Conservation (phyloP, 2,888 invertebrate genomes). For the Caprella mutica region DNA sequence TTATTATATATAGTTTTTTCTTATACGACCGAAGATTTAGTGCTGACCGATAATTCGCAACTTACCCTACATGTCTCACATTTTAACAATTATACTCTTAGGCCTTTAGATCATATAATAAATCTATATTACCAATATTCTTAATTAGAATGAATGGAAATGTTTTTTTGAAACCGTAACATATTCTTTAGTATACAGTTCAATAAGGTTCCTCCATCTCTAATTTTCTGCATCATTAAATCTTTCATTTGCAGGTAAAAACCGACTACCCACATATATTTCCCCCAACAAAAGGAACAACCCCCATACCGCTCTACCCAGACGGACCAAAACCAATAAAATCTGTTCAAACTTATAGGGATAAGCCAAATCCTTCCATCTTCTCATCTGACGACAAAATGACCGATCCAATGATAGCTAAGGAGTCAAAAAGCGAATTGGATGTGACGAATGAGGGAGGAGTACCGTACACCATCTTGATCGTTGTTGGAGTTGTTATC, state of each 20-base stretch:
- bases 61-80: too few species aligned
- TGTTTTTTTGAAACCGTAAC: too few species aligned
- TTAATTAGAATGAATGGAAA: too few species aligned
- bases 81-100: too few species aligned
- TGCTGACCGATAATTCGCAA: too few species aligned
- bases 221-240: background rate
- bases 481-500: conserved; percentile 54
- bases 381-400: background rate
- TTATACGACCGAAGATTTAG: too few species aligned
- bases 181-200: too few species aligned
- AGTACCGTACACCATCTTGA: conserved; percentile 42
- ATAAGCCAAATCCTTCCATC: background rate
- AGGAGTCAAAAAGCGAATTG: conserved; percentile 5
- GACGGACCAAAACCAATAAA: background rate
- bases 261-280: background rate
- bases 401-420: background rate
- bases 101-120: too few species aligned
- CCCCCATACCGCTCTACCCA: background rate
- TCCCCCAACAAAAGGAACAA: background rate
- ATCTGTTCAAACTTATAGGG: background rate
- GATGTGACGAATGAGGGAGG: conserved; percentile 11
- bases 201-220: background rate
- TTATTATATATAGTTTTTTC: too few species aligned
- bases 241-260: background rate
- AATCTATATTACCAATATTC: too few species aligned